Evolutionary conservation across 92 coral and sea anemone genomes (phyloP).

Genomic region (Muricea muricata): DNA sequence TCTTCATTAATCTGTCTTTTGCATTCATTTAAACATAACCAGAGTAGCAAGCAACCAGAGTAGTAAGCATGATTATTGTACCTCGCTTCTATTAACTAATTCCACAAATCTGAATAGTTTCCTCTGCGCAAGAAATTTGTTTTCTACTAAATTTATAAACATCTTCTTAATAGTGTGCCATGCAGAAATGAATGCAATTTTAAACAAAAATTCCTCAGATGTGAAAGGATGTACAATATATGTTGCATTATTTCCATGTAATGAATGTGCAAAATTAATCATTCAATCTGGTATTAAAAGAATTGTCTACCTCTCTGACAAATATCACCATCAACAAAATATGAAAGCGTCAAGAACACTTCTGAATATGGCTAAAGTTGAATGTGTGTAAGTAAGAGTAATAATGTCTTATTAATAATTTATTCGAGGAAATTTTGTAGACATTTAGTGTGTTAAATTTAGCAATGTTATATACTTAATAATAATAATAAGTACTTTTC

Average conservation of each 20-base stretch:
- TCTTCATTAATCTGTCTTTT: too few relatives aligned
- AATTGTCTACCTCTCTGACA: slow-evolving; percentile 87
- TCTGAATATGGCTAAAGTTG: slow-evolving; percentile 83
- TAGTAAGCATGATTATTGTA: too few relatives aligned
- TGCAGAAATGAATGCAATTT: slow-evolving; percentile 98
- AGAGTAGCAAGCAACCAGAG: too few relatives aligned
- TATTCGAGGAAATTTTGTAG: too few relatives aligned
- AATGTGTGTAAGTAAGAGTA: slow-evolving; percentile 70
- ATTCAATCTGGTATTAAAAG: slow-evolving; percentile 91
- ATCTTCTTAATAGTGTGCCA: slow-evolving; percentile 79
- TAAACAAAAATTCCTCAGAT: slow-evolving; percentile 92
- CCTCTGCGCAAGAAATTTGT: too few relatives aligned
- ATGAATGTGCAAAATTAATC: slow-evolving; percentile 91
- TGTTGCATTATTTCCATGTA: slow-evolving; percentile 96
- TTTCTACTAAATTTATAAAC: not conserved
- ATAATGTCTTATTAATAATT: too few relatives aligned
- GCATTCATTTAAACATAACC: too few relatives aligned
- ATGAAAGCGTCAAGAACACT: slow-evolving; percentile 88
- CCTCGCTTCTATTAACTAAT: too few relatives aligned
- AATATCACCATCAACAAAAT: slow-evolving; percentile 82
- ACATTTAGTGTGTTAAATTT: not conserved
- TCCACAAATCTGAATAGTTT: too few relatives aligned
- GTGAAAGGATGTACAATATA: slow-evolving; percentile 87
- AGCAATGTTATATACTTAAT: too few relatives aligned
- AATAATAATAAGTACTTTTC: too few relatives aligned